phyloP scores from a whole-genome alignment of 2,797 vertebrate genomes.

The Tapirus indicus region DNA sequence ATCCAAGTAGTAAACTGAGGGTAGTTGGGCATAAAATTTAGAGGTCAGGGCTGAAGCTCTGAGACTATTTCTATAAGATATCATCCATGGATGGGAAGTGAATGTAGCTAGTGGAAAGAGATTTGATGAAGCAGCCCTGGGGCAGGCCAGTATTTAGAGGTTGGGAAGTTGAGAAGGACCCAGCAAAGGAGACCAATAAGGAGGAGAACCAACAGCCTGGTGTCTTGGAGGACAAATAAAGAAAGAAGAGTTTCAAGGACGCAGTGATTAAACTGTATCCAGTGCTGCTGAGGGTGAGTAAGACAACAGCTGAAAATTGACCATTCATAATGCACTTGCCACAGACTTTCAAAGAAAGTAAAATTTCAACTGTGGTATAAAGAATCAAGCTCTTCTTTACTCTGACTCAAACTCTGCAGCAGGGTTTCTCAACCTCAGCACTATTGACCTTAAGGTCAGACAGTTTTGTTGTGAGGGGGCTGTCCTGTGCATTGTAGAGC shows the following conservation, averaged over 20 bases:
- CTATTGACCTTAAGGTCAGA: not conserved
- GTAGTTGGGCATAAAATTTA: not conserved
- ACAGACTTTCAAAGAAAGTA: slow-evolving; percentile 25
- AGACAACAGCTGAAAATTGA: slow-evolving; percentile 19
- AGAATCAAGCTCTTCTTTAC: slow-evolving; percentile 36
- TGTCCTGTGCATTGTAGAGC: not conserved
- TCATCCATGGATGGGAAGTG: not conserved
- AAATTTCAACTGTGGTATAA: slow-evolving; percentile 23
- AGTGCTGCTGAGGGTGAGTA: not conserved
- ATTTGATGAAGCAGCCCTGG: not conserved
- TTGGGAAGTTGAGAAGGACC: slow-evolving; percentile 22
- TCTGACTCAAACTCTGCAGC: not conserved
- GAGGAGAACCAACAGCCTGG: not conserved
- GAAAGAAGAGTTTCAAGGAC: not conserved
- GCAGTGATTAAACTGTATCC: not conserved
- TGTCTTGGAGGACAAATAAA: not conserved
- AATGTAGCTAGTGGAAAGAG: not conserved
- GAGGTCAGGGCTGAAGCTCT: not conserved
- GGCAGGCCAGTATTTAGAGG: not conserved
- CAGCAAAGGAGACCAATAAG: not conserved
- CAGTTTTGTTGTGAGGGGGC: not conserved
- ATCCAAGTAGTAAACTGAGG: not conserved
- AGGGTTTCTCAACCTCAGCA: not conserved
- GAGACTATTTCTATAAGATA: not conserved
- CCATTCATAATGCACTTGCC: slow-evolving; percentile 23